Evolutionary conservation across 2,797 vertebrate genomes (phyloP), one percentile per base, ranked within the genome.

Genomic region (Odontamblyopus lacepedii): DNA sequence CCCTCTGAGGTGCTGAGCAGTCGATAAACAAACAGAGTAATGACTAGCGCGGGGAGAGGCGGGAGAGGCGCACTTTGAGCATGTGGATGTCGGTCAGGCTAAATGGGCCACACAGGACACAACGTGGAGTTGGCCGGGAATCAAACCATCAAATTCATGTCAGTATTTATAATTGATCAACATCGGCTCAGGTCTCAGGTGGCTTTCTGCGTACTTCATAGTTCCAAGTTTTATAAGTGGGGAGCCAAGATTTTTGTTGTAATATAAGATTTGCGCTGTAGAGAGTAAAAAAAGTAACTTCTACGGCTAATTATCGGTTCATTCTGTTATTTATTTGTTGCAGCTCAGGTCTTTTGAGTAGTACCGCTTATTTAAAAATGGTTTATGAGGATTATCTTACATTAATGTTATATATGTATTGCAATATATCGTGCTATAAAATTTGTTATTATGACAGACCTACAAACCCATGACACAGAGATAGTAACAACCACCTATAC

Each of bases 11-110:
- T 78, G 80, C 80, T 66, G 27, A 77, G 87, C 81, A 69, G 83
- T 75, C 85, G 85, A 92, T 91, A 93, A 93, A 94, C 92, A 93
- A 94, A 93, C 91, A 90, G 66, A 73, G 83, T 93, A 93, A 94
- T 93, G 92, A 93, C 84, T 83, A 89, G 87, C 85, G 73, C 53
- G 51, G 85, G 88, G 88, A 89, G 86, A 83, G 74, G 75, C 83
- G 82, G 78, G n/a, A n/a, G n/a, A n/a, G n/a, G 78, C 83, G 75
- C 72, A 78, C 85, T 90, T 87, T 87, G 80, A 89, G 91, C 80
- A 86, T 85, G 81, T 76, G 75, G 73, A 83, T 85, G 77, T 78
- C 72, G 86, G 77, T 80, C 30, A 67, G 83, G 77, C 75, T 87
- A 89, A 92, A 91, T 88, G 88, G 87, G 89, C 88, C 90, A 90